Evolutionary conservation across 2,797 vertebrate genomes (phyloP).

Genomic region (Phrynocephalus forsythii): DNA sequence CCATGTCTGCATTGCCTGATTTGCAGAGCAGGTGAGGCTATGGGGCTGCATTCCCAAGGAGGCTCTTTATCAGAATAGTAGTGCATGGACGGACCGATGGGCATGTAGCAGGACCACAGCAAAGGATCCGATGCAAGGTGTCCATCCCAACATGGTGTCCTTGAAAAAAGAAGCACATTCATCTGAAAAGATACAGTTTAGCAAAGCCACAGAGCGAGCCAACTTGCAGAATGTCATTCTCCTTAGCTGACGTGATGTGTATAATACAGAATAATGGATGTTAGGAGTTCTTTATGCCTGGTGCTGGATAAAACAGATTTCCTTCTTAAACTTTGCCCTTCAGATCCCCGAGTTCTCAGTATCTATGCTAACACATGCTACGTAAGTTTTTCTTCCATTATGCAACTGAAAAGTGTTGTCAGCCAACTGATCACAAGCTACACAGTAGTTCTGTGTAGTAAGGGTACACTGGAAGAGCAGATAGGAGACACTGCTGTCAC

Average conservation of each 20-base stretch:
- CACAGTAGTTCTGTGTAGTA: too few species aligned
- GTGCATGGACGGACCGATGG: background rate
- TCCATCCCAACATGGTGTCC: background rate
- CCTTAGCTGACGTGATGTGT: background rate
- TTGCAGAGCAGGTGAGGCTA: background rate
- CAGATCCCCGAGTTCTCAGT: too few species aligned
- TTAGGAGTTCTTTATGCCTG: too few species aligned
- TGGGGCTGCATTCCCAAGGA: background rate
- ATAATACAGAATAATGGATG: too few species aligned
- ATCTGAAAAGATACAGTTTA: background rate
- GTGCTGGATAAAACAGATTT: too few species aligned
- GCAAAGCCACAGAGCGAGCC: background rate
- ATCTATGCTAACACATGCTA: background rate
- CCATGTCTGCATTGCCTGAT: background rate
- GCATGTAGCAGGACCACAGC: background rate
- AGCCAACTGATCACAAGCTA: too few species aligned
- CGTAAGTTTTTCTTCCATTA: background rate
- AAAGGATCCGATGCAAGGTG: background rate
- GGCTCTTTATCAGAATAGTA: background rate
- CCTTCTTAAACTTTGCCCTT: too few species aligned
- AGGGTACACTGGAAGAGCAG: too few species aligned
- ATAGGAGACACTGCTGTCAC: background rate
- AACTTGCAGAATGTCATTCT: background rate
- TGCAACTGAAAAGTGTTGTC: background rate
- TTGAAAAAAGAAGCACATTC: background rate